phyloP scores from a whole-genome alignment of 2,888 invertebrate genomes.

The Crocallis elinguaria region DNA sequence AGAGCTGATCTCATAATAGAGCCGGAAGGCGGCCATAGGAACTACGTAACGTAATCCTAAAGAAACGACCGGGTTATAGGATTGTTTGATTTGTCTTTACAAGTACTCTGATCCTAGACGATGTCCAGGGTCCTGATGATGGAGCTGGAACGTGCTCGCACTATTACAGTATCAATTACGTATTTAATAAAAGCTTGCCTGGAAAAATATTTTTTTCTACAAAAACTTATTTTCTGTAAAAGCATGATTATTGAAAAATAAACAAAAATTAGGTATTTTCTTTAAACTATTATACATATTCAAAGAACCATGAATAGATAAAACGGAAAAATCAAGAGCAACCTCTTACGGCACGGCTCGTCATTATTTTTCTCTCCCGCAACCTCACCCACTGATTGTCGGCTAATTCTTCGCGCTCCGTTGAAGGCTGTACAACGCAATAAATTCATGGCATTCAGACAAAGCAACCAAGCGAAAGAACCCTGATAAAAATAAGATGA shows the following conservation, averaged over 20 bases:
- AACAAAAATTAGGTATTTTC: not conserved
- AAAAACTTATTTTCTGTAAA: no score
- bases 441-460: conserved; percentile 79
- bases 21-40: no score
- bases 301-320: not conserved
- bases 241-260: not conserved
- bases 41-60: no score
- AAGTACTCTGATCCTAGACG: no score
- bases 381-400: conserved; percentile 42
- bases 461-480: conserved; percentile 72
- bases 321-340: conserved; percentile 5
- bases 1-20: no score
- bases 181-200: no score
- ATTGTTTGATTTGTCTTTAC: no score
- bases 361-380: conserved; percentile 26
- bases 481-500: conserved; percentile 79
- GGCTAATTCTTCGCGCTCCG: conserved; percentile 75
- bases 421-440: conserved; percentile 77
- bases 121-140: no score
- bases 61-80: no score
- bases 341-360: conserved; percentile 2
- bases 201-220: no score
- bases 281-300: not conserved
- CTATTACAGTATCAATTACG: no score
- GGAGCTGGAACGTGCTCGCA: no score